Evolutionary conservation across 2,113 vertebrate species (phyloP).

Genomic region (Hiodon alosoides): DNA sequence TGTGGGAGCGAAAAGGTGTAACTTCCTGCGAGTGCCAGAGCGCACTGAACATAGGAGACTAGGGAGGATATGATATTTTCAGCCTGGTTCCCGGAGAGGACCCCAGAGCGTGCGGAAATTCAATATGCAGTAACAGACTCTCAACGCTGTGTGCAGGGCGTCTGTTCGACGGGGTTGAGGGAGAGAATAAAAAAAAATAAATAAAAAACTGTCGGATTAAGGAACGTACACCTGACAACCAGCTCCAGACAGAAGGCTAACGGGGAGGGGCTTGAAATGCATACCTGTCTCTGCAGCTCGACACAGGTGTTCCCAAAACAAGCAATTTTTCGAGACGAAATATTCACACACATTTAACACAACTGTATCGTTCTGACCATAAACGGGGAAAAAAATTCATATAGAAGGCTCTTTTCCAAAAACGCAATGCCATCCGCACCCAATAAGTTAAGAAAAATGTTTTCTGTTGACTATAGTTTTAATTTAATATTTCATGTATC

Average conservation of each 20-base stretch:
- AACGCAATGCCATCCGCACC: too few relatives aligned
- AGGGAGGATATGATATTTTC: neutral
- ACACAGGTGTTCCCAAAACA: constrained; percentile 11
- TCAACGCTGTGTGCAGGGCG: constrained; percentile 12
- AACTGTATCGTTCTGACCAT: too few relatives aligned
- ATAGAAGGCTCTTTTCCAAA: too few relatives aligned
- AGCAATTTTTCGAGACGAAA: neutral
- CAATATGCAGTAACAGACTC: constrained; percentile 23
- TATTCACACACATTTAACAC: neutral
- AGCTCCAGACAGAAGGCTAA: constrained; percentile 10
- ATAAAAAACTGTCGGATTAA: neutral
- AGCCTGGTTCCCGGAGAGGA: constrained; percentile 4
- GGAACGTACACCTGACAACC: constrained; percentile 22
- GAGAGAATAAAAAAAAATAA: neutral
- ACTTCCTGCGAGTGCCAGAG: constrained; percentile 21
- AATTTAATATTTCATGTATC: too few relatives aligned
- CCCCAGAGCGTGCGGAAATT: constrained; percentile 17
- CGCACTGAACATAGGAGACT: neutral
- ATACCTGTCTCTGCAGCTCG: neutral
- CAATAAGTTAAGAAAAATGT: too few relatives aligned
- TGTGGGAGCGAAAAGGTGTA: constrained; percentile 15
- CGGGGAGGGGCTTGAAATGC: constrained; percentile 21
- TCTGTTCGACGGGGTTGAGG: neutral
- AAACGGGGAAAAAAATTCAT: too few relatives aligned
- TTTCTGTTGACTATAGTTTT: too few relatives aligned